These are phyloP conservation scores for Halcyon malimbica DNA, from an alignment of 2,113 vertebrate species.

Conservation along the genomic window DNA sequence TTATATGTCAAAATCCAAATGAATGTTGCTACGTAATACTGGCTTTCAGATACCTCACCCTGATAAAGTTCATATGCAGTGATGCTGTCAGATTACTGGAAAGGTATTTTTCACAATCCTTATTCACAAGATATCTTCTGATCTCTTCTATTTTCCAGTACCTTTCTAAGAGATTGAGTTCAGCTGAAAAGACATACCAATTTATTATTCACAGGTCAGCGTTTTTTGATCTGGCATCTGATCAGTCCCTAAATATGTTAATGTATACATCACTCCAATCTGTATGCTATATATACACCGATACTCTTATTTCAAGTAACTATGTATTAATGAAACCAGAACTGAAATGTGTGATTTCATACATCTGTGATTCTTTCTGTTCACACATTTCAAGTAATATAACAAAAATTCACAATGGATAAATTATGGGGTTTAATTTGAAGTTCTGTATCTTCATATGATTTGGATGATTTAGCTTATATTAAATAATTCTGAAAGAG, in stretches of 20 bases:
- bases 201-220: not conserved
- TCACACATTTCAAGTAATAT: not conserved
- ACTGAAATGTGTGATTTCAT: not conserved
- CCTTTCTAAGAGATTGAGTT: not conserved
- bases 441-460: not conserved
- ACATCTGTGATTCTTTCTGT: not conserved
- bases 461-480: slow-evolving; percentile 9
- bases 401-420: not conserved
- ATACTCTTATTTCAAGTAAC: not conserved
- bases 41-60: not conserved
- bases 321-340: not conserved
- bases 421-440: not conserved
- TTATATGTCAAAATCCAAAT: not conserved
- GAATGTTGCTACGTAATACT: not conserved
- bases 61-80: not conserved
- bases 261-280: not conserved
- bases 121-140: not conserved
- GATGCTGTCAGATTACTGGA: not conserved
- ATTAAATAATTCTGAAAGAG: slow-evolving; percentile 34
- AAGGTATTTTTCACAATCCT: not conserved
- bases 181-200: not conserved
- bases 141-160: not conserved
- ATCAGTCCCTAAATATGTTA: not conserved
- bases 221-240: not conserved
- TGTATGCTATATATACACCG: not conserved